Evolutionary conservation across 2,888 invertebrate genomes (phyloP).

Genomic region (Pseudoips prasinana): DNA sequence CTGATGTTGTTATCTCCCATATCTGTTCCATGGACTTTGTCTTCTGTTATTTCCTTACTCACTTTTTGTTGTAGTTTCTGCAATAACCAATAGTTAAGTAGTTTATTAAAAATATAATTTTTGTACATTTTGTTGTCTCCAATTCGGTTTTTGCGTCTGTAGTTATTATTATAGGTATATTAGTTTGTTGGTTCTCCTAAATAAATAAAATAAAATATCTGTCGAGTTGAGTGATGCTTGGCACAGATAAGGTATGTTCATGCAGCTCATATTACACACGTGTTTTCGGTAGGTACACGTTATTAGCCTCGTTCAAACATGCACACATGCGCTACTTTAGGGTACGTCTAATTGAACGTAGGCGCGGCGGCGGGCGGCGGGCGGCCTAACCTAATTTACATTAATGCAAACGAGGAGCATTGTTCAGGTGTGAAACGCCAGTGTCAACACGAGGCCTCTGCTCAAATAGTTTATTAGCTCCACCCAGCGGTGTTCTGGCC

Average conservation of each 20-base stretch:
- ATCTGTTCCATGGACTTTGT: no score
- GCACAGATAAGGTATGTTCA: slow-evolving; percentile 6
- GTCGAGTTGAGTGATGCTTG: neutral
- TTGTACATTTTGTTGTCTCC: no score
- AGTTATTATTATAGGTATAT: no score
- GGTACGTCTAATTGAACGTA: slow-evolving; percentile 78
- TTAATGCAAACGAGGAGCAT: slow-evolving; percentile 82
- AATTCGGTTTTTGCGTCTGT: no score
- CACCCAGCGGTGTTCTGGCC: slow-evolving; percentile 76
- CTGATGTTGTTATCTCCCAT: no score
- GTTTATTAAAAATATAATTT: no score
- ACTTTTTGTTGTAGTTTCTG: no score
- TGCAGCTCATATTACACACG: slow-evolving; percentile 27
- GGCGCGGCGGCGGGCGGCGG: slow-evolving; percentile 68
- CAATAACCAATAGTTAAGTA: no score
- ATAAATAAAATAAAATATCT: no score
- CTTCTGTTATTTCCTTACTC: no score
- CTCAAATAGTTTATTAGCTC: slow-evolving; percentile 81
- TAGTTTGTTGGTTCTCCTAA: no score
- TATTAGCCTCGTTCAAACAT: slow-evolving; percentile 63
- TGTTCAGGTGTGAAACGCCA: slow-evolving; percentile 81
- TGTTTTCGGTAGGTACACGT: slow-evolving; percentile 27
- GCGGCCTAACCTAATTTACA: slow-evolving; percentile 79
- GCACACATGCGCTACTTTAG: slow-evolving; percentile 73
- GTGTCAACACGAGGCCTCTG: slow-evolving; percentile 78